A percentile compares a stretch with the other conserved stretches of the same genome.
Evolutionary conservation across 2,113 vertebrate species (phyloP).

Genomic region (Trematocara nigrifrons): DNA sequence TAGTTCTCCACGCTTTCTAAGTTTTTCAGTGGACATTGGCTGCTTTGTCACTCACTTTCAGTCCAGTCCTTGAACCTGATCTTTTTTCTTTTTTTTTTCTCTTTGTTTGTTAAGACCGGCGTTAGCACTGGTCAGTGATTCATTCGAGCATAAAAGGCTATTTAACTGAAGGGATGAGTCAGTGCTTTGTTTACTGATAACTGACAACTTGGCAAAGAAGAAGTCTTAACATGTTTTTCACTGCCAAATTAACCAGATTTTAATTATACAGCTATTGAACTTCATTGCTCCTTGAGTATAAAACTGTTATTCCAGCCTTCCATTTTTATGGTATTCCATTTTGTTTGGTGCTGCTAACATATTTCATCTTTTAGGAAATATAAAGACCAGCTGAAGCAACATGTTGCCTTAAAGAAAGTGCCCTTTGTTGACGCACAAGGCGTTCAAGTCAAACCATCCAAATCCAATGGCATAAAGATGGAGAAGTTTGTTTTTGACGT

Average conservation of each 20-base stretch:
- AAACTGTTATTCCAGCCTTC: not conserved
- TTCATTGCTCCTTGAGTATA: not conserved
- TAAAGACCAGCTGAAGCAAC: conserved; percentile 76
- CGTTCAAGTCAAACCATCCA: conserved; percentile 79
- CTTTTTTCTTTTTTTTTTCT: rapidly evolving
- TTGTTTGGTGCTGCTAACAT: not conserved
- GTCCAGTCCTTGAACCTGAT: not conserved
- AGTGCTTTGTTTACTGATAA: not conserved
- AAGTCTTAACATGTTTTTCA: not conserved
- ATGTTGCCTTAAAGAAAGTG: conserved; percentile 91
- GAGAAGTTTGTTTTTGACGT: conserved; percentile 99
- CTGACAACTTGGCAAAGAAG: not conserved
- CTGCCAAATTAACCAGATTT: not conserved
- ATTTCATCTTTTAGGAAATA: conserved; percentile 66
- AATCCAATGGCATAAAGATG: conserved; percentile 94
- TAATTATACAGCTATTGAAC: not conserved
- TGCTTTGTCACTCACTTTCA: not conserved
- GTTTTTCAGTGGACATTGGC: not conserved
- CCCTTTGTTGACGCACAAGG: conserved; percentile 82
- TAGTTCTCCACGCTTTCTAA: not conserved
- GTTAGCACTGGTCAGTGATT: not conserved
- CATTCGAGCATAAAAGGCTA: not conserved
- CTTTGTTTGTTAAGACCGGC: not conserved
- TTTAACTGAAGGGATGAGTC: not conserved
- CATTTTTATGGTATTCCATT: not conserved